Evolutionary conservation across 2,113 vertebrate species (phyloP).

Genomic region (Coryphaenoides rupestris): DNA sequence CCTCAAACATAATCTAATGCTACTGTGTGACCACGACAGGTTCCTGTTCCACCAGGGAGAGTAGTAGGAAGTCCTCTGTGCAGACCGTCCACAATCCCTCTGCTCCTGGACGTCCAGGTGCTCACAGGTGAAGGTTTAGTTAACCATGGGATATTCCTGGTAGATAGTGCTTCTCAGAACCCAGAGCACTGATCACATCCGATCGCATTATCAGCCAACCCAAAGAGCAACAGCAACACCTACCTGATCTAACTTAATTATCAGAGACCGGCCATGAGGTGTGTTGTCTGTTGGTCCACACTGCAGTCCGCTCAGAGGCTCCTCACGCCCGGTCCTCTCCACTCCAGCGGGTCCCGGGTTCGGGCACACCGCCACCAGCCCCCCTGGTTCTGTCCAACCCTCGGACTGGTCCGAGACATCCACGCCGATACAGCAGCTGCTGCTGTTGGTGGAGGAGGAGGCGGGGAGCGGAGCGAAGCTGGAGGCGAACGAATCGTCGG

Average conservation of each 20-base stretch:
- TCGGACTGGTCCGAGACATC: slow-evolving; percentile 24
- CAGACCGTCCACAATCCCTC: too few relatives aligned
- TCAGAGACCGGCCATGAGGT: slow-evolving; percentile 65
- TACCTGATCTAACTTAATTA: slow-evolving; percentile 86
- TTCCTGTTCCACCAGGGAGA: too few relatives aligned
- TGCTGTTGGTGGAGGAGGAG: slow-evolving; percentile 77
- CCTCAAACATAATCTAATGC: too few relatives aligned
- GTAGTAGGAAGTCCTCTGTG: too few relatives aligned
- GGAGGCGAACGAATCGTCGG: slow-evolving; percentile 63
- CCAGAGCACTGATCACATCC: too few relatives aligned
- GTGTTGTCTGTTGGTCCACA: slow-evolving; percentile 18
- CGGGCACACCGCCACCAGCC: slow-evolving; percentile 8
- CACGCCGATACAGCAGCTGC: slow-evolving; percentile 72
- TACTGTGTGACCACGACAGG: too few relatives aligned
- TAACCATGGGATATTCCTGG: too few relatives aligned
- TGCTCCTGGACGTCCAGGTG: too few relatives aligned
- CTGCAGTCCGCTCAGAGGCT: neutral
- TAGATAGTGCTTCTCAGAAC: too few relatives aligned
- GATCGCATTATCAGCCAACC: too few relatives aligned
- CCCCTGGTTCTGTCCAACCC: slow-evolving; percentile 26
- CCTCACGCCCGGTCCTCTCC: slow-evolving; percentile 23
- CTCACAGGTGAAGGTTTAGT: too few relatives aligned
- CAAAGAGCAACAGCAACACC: neutral
- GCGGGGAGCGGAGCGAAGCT: slow-evolving; percentile 62
- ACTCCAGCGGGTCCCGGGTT: neutral